Percentiles rank a stretch among this genome's conserved stretches.
Conservation (phyloP, 2,797 vertebrate species). For the Bryconaethiops microstoma region DNA sequence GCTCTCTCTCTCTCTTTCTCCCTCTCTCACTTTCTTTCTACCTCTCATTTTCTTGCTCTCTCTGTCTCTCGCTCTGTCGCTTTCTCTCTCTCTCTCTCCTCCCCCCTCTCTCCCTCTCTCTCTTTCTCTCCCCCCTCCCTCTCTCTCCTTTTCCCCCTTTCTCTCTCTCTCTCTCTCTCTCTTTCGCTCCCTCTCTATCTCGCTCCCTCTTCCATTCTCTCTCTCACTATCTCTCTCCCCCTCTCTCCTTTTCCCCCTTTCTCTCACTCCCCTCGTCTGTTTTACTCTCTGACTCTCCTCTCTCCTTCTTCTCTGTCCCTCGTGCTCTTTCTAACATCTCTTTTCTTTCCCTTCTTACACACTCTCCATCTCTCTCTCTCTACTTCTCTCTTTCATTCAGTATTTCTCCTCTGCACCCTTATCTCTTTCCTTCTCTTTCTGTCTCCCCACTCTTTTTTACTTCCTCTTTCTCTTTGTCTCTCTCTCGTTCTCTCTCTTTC, state of each 20-base stretch:
- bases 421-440: too few relatives aligned
- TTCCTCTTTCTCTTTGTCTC: neutral
- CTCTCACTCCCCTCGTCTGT: too few relatives aligned
- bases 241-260: neutral
- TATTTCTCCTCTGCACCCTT: too few relatives aligned
- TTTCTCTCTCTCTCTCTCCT: neutral
- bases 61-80: neutral
- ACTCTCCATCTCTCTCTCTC: neutral
- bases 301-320: too few relatives aligned
- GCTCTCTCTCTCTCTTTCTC: neutral
- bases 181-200: neutral
- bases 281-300: too few relatives aligned
- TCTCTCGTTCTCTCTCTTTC: slow-evolving; percentile 8
- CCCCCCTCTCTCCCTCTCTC: too few relatives aligned
- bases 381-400: neutral
- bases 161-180: too few relatives aligned
- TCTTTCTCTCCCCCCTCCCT: too few relatives aligned
- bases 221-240: neutral
- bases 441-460: neutral
- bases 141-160: too few relatives aligned
- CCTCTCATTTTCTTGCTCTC: too few relatives aligned
- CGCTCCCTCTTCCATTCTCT: neutral
- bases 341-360: neutral
- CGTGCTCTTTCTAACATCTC: too few relatives aligned
- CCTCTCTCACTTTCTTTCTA: too few relatives aligned